Evolutionary conservation across 1,140 invertebrate genomes (phyloP).

Genomic region (Octopus bimaculoides): DNA sequence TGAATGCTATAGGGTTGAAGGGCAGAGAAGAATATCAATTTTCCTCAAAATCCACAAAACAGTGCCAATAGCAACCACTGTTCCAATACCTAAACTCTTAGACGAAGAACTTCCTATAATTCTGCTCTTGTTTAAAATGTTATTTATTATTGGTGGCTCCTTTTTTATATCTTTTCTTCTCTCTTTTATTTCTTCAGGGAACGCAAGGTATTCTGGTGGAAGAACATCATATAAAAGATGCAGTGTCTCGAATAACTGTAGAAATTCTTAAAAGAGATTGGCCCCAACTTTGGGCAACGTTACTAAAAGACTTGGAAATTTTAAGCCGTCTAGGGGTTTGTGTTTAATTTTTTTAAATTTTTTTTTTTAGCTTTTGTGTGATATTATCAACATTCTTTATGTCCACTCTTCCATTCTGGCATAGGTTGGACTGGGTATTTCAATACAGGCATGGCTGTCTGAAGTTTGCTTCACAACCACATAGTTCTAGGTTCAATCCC

Average conservation of each 20-base stretch:
- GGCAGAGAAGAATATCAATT: neutral
- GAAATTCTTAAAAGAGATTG: conserved; percentile 94
- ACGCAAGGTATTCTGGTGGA: conserved; percentile 56
- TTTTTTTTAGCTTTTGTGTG: neutral
- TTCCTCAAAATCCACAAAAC: neutral
- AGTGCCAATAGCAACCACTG: neutral
- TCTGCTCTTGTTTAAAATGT: neutral
- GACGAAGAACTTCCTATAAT: neutral
- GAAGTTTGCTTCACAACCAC: neutral
- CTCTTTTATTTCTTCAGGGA: conserved; percentile 35
- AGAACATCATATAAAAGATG: conserved; percentile 77
- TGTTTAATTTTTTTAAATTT: neutral
- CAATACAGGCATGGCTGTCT: neutral
- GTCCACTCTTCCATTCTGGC: neutral
- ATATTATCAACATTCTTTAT: too few relatives aligned
- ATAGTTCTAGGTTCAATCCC: neutral
- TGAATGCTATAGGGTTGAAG: neutral
- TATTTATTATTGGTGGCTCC: neutral
- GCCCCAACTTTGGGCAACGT: conserved; percentile 90
- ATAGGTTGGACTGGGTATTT: neutral
- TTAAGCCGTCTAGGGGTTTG: conserved; percentile 67
- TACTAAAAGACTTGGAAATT: conserved; percentile 72
- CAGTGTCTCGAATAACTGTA: conserved; percentile 80
- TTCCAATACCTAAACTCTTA: neutral
- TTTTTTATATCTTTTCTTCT: neutral